These are phyloP conservation scores for Lophochroa leadbeateri DNA, from an alignment of 2,113 vertebrate genomes.

Conservation along the genomic window DNA sequence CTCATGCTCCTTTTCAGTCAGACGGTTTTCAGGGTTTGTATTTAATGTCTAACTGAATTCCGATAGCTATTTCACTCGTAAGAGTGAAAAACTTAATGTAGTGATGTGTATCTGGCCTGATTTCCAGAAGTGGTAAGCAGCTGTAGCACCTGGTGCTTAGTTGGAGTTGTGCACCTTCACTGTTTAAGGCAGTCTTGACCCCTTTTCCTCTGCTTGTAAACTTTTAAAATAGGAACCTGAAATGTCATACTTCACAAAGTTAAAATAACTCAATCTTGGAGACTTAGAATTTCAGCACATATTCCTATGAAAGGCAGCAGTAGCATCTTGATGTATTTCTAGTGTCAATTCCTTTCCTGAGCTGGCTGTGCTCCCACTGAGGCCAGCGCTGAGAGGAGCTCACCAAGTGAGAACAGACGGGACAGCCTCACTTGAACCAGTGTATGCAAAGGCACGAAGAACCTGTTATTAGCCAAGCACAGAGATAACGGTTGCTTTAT, in stretches of 20 bases:
- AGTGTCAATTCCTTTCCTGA: not conserved
- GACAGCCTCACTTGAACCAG: rapidly evolving
- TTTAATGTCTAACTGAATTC: not conserved
- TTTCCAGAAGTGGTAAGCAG: not conserved
- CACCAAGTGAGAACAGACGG: rapidly evolving
- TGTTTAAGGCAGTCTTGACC: too few relatives aligned
- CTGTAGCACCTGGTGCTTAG: not conserved
- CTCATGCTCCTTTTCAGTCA: rapidly evolving
- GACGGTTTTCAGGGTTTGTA: not conserved
- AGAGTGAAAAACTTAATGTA: rapidly evolving
- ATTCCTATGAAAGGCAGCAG: not conserved
- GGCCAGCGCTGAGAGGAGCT: not conserved
- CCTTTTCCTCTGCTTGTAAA: not conserved
- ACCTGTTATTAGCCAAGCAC: not conserved
- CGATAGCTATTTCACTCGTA: not conserved
- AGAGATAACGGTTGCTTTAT: not conserved
- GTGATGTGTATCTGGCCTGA: rapidly evolving
- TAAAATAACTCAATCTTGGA: not conserved
- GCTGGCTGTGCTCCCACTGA: not conserved
- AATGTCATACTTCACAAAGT: not conserved
- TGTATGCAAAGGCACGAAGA: not conserved
- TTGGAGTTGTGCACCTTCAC: not conserved
- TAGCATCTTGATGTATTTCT: not conserved
- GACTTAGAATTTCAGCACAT: not conserved
- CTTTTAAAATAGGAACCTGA: not conserved